Base-by-base conservation (phyloP, 2,113 vertebrate genomes). In the Mormyrus iriodes region DNA sequence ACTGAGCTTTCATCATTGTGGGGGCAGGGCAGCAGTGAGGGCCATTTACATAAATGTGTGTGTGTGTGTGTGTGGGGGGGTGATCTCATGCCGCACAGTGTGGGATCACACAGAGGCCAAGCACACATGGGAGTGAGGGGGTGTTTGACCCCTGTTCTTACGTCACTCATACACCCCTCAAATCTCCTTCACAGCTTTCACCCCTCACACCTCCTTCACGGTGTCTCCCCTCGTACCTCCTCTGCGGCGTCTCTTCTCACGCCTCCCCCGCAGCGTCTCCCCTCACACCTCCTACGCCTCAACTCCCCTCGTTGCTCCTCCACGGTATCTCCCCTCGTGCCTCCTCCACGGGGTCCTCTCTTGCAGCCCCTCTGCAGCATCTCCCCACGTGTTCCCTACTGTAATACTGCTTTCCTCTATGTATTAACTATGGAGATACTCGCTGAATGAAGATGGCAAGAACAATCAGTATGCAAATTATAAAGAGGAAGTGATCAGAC, bases 1-100 rank as follows among this genome's bases (percentile, higher is more conserved):
- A 93, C 91, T 94, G 13, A 13, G 27, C 61, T 69, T 69, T 69
- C 61, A 95, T 95, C 91, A 91, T 91, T 3, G 44, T 35, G 49
- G 88, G 58, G 88, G 85, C 89, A 90, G 89, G 90, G 89, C 85
- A 90, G 69, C 73, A 49, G 52, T 24, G 48, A 53, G 83, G 39
- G 19, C 5, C 85, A 87, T 90, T 87, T 90, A 87, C 85, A 87
- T 90, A 90, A 76, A 12, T 8, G 82, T 21, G 31, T 48, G 84
- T 69, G 9, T 31, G 61, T 69, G n/a, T 27, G 58, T 27, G 7
- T 65, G 61, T 65, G 5, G 83, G 42, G 15, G 83, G 13, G 52
- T 79, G 27, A 87, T 89, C 85, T 90, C 61, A 87, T 90, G 86
- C 15, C 7, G 1, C 84, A 13, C 44, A 73, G 44, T 76, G 49